Evolutionary conservation across 2,113 vertebrate genomes (phyloP), one percentile per base, ranked within the genome.

Genomic region (Pterocles burchelli): DNA sequence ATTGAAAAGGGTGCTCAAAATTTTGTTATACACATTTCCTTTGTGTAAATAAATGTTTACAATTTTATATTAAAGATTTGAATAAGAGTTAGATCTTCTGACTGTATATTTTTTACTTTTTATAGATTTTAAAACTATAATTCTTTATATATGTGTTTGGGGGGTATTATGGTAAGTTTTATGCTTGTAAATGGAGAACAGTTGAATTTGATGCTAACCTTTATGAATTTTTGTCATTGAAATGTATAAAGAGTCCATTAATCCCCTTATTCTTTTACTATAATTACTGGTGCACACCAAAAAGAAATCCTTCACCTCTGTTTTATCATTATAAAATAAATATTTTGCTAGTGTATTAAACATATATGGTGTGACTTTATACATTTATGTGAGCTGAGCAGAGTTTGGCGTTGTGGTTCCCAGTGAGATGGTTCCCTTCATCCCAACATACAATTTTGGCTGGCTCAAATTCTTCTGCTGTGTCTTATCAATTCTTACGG

Each of bases 81-180:
- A 98, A 97, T 98, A 98, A 98, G 96, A 96, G 96, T 98, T 98
- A 98, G 98, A 98, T 98, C 95, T 98, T 98, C 97, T 98, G 97
- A 98, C 97, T 98, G 98, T 98, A 98, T 98, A 98, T 98, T 98
- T 98, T 98, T 98, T 98, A 98, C 98, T 98, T 98, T 98, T 98
- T 98, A 98, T 98, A 98, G 98, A 98, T 98, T 98, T 98, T 97
- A 98, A 98, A 98, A 98, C 97, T 98, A 97, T 98, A 98, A 98
- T 98, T 97, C 97, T 98, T 98, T 98, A 98, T 98, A 98, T 98
- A 97, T 98, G 95, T 98, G 94, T 98, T 97, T 95, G 97, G 92
- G 95, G 97, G 98, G 97, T 96, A 95, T 96, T 98, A 84, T 97
- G 94, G 95, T 97, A 98, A 97, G 96, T 97, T 98, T 97, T 98